phyloP scores from a whole-genome alignment of 2,797 vertebrate species.

The Danio jaintianensis region DNA sequence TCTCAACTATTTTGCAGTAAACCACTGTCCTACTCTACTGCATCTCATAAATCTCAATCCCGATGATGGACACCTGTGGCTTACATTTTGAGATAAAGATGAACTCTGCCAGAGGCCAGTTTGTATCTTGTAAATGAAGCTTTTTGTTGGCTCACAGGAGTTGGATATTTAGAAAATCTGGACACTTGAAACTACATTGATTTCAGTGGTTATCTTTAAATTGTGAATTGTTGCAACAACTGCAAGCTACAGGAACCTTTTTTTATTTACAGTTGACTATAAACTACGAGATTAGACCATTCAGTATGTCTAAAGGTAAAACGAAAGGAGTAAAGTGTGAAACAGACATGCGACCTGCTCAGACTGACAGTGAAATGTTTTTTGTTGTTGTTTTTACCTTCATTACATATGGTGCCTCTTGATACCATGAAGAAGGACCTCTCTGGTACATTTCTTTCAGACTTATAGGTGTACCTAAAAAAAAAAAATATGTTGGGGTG shows the following conservation, averaged over 20 bases:
- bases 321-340: slow-evolving; percentile 27
- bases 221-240: slow-evolving; percentile 24
- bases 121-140: slow-evolving; percentile 27
- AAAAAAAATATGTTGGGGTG: neutral
- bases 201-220: slow-evolving; percentile 40
- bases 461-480: slow-evolving; percentile 3
- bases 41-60: neutral
- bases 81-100: neutral
- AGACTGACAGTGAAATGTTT: slow-evolving; percentile 48
- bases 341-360: slow-evolving; percentile 28
- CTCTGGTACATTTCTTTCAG: slow-evolving; percentile 26
- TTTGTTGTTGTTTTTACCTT: slow-evolving; percentile 30
- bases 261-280: slow-evolving; percentile 24
- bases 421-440: slow-evolving; percentile 33
- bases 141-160: slow-evolving; percentile 8
- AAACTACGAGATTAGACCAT: slow-evolving; percentile 36
- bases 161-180: slow-evolving; percentile 12
- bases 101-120: neutral
- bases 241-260: slow-evolving; percentile 25
- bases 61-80: neutral
- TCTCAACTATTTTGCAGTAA: slow-evolving; percentile 78
- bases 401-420: slow-evolving; percentile 35
- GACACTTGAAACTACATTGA: slow-evolving; percentile 22
- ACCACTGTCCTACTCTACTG: slow-evolving; percentile 9
- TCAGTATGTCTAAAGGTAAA: slow-evolving; percentile 35